phyloP scores from a whole-genome alignment of 2,113 vertebrate species.

The Gobiocypris rarus region DNA sequence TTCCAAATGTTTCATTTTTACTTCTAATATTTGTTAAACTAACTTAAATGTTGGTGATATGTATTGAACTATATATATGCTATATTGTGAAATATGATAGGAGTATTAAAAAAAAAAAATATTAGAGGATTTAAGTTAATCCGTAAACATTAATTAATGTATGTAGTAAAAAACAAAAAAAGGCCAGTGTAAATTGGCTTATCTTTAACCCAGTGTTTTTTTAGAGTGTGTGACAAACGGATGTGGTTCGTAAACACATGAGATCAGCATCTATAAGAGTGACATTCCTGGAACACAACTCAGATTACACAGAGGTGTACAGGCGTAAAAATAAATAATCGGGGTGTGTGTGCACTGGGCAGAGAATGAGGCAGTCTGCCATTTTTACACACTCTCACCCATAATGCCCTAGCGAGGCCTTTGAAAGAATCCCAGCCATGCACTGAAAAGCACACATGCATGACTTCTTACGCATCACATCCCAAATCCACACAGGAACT shows the following conservation, averaged over 20 bases:
- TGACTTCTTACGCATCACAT: slow-evolving; percentile 27
- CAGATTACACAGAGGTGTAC: slow-evolving; percentile 10
- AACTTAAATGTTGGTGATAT: no score
- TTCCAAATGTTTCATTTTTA: no score
- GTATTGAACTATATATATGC: no score
- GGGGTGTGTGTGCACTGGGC: neutral
- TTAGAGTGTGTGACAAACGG: neutral
- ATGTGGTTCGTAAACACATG: slow-evolving; percentile 29
- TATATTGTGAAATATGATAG: no score
- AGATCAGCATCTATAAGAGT: slow-evolving; percentile 23
- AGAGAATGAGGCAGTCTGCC: slow-evolving; percentile 16
- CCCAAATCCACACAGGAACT: neutral
- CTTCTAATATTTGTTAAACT: no score
- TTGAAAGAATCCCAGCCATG: slow-evolving; percentile 18
- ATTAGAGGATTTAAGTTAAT: no score
- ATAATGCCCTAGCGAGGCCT: neutral
- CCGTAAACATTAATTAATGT: no score
- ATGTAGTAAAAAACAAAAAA: no score
- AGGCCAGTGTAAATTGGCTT: no score
- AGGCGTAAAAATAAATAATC: neutral
- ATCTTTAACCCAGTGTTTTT: no score
- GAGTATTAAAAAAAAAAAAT: no score
- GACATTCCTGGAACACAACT: neutral
- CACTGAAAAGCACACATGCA: neutral
- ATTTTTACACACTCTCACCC: slow-evolving; percentile 18